phyloP scores from a whole-genome alignment of 2,113 vertebrate species.

The Cheirogaleus medius region DNA sequence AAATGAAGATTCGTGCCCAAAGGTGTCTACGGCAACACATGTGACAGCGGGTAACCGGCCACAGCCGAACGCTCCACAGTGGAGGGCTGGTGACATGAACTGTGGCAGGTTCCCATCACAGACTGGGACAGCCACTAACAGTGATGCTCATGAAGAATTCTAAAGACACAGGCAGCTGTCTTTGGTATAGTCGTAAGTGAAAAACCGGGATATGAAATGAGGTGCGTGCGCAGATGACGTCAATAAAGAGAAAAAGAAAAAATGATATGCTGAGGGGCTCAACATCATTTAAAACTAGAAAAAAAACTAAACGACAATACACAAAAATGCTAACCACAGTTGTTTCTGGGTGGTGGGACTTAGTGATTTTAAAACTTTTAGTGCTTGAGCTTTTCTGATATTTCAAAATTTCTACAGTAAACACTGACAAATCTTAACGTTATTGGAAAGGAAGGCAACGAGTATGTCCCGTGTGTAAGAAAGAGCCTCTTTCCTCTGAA shows the following conservation, averaged over 20 bases:
- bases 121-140: background rate
- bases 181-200: background rate
- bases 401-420: background rate
- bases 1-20: rapidly evolving
- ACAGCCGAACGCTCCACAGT: background rate
- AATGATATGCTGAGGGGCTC: no score
- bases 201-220: background rate
- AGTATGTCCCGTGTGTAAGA: background rate
- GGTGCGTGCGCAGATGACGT: rapidly evolving
- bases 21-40: rapidly evolving
- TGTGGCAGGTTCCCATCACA: rapidly evolving
- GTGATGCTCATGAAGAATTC: background rate
- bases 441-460: background rate
- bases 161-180: background rate
- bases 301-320: background rate
- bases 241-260: background rate
- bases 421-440: background rate
- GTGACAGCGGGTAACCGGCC: rapidly evolving
- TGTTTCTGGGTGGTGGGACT: background rate
- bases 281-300: background rate
- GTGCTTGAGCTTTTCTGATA: background rate
- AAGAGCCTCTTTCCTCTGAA: background rate
- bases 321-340: background rate
- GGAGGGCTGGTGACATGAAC: rapidly evolving
- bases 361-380: background rate